Conservation (phyloP, 2,888 invertebrate species). For the Diplolepis rosae region DNA sequence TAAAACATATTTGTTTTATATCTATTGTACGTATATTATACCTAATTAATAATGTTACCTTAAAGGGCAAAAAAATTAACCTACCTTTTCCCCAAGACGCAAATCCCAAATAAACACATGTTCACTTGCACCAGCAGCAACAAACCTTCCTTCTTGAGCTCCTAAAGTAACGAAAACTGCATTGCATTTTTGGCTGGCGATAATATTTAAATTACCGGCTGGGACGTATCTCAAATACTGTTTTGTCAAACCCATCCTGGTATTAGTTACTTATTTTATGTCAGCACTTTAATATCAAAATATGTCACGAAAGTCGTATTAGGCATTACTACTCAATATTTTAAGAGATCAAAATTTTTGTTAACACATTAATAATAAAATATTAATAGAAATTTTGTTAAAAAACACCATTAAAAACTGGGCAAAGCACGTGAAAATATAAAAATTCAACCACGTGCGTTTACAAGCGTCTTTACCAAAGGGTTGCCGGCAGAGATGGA, state of each 20-base stretch:
- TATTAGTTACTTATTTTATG: neutral
- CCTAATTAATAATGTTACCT: conserved; percentile 24
- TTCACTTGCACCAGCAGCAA: conserved; percentile 95
- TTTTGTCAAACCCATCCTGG: conserved; percentile 89
- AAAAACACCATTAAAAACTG: neutral
- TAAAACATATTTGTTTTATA: neutral
- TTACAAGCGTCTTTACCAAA: neutral
- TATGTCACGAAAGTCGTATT: neutral
- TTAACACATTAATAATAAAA: neutral
- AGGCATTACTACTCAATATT: neutral
- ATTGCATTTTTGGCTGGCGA: conserved; percentile 88
- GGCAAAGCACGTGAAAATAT: conserved; percentile 3
- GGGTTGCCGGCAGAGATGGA: too few relatives aligned
- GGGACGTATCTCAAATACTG: conserved; percentile 94
- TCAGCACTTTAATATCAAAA: neutral
- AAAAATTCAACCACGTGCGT: conserved; percentile 13
- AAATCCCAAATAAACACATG: conserved; percentile 96
- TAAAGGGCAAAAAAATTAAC: conserved; percentile 70
- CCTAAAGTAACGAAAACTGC: conserved; percentile 85
- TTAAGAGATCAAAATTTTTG: neutral
- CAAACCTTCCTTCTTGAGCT: conserved; percentile 86
- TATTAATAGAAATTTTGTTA: neutral
- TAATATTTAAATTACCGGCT: conserved; percentile 90
- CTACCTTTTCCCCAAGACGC: conserved; percentile 86
- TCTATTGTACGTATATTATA: conserved; percentile 9